phyloP scores from a whole-genome alignment of 2,113 vertebrate genomes.

The Ctenodactylus gundi region DNA sequence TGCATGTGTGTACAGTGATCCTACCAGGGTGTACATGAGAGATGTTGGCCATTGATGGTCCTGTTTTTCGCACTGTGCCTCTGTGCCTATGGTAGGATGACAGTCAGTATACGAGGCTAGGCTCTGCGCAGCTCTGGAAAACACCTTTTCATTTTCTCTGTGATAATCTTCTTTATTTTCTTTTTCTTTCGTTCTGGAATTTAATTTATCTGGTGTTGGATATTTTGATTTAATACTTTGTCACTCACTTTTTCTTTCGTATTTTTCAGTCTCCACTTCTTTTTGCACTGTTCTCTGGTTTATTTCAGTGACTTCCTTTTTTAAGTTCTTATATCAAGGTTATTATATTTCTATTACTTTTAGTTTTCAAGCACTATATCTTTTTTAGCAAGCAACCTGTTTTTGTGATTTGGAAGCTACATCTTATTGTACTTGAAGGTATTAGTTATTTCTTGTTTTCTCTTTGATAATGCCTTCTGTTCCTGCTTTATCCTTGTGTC shows the following conservation, averaged over 20 bases:
- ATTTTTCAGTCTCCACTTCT: not conserved
- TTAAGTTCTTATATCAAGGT: not conserved
- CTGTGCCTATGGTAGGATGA: not conserved
- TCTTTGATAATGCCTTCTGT: not conserved
- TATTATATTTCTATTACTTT: not conserved
- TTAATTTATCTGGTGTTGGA: not conserved
- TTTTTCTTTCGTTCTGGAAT: not conserved
- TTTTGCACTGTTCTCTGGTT: not conserved
- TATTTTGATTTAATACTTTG: not conserved
- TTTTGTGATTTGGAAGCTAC: not conserved
- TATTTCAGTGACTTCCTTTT: not conserved
- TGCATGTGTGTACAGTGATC: fast-evolving
- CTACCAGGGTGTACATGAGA: not conserved
- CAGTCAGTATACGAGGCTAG: not conserved
- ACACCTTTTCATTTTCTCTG: not conserved
- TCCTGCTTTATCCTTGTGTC: not conserved
- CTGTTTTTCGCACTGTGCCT: not conserved
- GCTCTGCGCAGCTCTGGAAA: not conserved
- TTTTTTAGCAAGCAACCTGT: not conserved
- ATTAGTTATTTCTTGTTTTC: no score
- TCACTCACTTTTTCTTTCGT: not conserved
- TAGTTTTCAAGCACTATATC: not conserved
- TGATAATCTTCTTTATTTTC: not conserved
- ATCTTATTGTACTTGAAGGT: not conserved
- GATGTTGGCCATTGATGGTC: not conserved